These are phyloP conservation scores for Protula sp. DNA, from an alignment of 2,888 invertebrate genomes.

Conservation along the genomic window DNA sequence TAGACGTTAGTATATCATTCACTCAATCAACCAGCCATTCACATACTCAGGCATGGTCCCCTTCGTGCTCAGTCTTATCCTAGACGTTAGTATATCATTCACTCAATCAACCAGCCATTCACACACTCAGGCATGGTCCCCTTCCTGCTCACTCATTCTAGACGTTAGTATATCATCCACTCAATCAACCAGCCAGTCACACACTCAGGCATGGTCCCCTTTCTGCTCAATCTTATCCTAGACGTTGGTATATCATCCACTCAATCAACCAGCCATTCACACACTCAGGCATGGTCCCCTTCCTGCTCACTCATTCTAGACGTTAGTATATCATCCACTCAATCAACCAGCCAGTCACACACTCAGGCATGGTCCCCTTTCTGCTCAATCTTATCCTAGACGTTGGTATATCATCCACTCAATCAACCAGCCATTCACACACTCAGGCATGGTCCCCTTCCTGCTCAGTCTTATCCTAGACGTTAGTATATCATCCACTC, in stretches of 20 bases:
- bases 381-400: conserved; percentile 50
- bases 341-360: no score
- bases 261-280: no score
- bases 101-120: no score
- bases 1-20: conserved; percentile 49
- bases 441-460: conserved; percentile 53
- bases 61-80: conserved; percentile 49
- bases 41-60: conserved; percentile 54
- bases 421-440: no score
- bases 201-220: conserved; percentile 53
- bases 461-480: conserved; percentile 50
- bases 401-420: no score
- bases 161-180: no score
- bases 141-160: conserved; percentile 49
- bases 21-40: no score
- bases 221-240: conserved; percentile 49
- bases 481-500: no score
- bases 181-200: no score
- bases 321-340: conserved; percentile 48
- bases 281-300: conserved; percentile 53
- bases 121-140: conserved; percentile 54
- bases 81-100: no score
- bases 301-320: conserved; percentile 51
- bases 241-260: conserved; percentile 50
- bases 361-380: conserved; percentile 53